Conservation (phyloP, 2,113 vertebrate species). For the Bufo bufo region DNA sequence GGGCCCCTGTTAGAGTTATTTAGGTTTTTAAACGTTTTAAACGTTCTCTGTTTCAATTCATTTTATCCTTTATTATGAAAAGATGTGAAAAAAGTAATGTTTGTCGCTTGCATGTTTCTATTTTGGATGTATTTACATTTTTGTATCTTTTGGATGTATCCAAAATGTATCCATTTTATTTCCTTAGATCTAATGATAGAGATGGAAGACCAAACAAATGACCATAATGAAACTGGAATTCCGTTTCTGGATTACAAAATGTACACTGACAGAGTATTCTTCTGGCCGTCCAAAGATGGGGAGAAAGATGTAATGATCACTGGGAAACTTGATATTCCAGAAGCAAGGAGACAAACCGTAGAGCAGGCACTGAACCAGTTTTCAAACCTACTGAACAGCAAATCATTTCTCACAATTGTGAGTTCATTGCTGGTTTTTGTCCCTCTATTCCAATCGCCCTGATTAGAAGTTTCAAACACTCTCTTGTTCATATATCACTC, state of each 20-base stretch:
- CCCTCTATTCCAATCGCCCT: background rate
- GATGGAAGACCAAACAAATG: conserved; percentile 96
- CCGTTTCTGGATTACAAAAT: conserved; percentile 94
- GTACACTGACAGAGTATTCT: conserved; percentile 93
- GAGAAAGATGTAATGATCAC: conserved; percentile 93
- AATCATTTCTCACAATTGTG: conserved; percentile 94
- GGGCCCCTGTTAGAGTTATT: background rate
- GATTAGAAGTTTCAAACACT: background rate
- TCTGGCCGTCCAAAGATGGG: conserved; percentile 90
- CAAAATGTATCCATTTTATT: background rate
- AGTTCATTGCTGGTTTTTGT: conserved; percentile 60
- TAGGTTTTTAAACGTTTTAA: background rate
- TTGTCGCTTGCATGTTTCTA: too few species aligned
- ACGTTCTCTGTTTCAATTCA: background rate
- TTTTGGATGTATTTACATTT: too few species aligned
- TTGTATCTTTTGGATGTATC: too few species aligned
- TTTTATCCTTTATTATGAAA: too few species aligned
- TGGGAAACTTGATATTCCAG: conserved; percentile 86
- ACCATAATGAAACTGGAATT: conserved; percentile 89
- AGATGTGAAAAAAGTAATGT: too few species aligned
- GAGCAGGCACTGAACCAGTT: conserved; percentile 94
- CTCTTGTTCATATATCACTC: background rate
- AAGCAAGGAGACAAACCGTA: conserved; percentile 78
- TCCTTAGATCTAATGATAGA: conserved; percentile 94
- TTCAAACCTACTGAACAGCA: conserved; percentile 96